phyloP scores from a whole-genome alignment of 2,113 vertebrate genomes.

The Lathamus discolor region DNA sequence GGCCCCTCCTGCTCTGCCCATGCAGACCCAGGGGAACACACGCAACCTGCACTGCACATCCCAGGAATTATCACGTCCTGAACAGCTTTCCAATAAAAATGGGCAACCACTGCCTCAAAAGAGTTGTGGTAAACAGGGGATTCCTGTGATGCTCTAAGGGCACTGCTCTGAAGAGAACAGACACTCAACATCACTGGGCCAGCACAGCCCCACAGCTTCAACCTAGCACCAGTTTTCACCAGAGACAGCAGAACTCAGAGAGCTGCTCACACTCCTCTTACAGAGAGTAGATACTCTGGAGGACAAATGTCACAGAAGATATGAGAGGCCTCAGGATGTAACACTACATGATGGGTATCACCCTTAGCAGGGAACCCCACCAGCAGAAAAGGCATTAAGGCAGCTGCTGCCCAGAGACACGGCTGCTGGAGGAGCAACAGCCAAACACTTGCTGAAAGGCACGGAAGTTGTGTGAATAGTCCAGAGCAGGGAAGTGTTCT shows the following conservation, averaged over 20 bases:
- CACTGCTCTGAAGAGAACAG: background rate
- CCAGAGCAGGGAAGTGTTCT: background rate
- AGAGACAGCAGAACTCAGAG: background rate
- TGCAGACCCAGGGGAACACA: background rate
- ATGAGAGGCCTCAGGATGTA: background rate
- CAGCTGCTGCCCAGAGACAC: background rate
- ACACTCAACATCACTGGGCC: background rate
- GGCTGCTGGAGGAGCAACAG: background rate
- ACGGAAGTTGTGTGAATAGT: background rate
- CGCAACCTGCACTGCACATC: background rate
- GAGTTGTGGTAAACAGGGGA: background rate
- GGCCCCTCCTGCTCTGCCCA: background rate
- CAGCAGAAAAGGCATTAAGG: background rate
- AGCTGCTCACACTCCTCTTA: background rate
- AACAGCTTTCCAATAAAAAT: background rate
- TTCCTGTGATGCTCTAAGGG: rapidly evolving
- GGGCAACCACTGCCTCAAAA: background rate
- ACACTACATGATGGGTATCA: background rate
- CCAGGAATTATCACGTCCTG: background rate
- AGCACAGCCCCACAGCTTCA: background rate
- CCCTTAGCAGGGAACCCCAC: background rate
- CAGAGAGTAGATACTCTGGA: background rate
- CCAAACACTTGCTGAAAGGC: background rate
- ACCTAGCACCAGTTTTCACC: background rate
- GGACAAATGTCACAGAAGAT: background rate